Evolutionary conservation across 2,113 vertebrate species (phyloP).

Genomic region (Macrotus californicus): DNA sequence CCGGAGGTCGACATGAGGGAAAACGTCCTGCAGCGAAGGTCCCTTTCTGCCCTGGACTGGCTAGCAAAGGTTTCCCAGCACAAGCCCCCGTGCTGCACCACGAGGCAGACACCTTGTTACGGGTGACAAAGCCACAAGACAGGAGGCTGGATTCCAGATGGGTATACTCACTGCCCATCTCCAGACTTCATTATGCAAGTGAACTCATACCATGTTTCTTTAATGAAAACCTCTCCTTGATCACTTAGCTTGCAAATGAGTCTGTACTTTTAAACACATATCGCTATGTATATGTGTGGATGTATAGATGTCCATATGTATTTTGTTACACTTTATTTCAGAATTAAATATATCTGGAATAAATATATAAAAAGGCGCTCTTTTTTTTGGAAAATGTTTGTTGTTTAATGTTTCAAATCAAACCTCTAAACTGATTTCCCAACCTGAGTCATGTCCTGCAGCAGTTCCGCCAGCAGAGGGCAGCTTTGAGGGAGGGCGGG

Average conservation of each 20-base stretch:
- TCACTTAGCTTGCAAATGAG: neutral
- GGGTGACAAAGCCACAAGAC: neutral
- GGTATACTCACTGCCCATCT: neutral
- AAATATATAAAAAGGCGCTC: neutral
- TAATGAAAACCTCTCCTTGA: neutral
- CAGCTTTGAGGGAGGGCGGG: neutral
- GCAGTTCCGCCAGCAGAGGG: neutral
- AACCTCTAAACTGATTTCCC: neutral
- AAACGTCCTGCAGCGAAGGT: conserved; percentile 83
- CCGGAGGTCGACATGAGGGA: conserved; percentile 89
- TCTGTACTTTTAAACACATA: neutral
- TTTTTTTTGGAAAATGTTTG: neutral
- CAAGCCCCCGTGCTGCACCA: too few species aligned
- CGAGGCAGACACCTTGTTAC: neutral
- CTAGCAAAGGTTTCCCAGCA: conserved; percentile 81
- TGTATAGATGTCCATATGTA: neutral
- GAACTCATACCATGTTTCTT: neutral
- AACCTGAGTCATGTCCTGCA: neutral
- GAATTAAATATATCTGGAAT: neutral
- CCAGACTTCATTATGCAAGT: neutral
- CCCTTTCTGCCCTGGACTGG: conserved; percentile 80
- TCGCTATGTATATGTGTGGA: neutral
- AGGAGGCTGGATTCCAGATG: neutral
- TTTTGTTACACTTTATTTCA: neutral
- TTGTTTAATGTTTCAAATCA: neutral